Conservation (phyloP, 2,797 vertebrate species). For the Etheostoma nigrum region DNA sequence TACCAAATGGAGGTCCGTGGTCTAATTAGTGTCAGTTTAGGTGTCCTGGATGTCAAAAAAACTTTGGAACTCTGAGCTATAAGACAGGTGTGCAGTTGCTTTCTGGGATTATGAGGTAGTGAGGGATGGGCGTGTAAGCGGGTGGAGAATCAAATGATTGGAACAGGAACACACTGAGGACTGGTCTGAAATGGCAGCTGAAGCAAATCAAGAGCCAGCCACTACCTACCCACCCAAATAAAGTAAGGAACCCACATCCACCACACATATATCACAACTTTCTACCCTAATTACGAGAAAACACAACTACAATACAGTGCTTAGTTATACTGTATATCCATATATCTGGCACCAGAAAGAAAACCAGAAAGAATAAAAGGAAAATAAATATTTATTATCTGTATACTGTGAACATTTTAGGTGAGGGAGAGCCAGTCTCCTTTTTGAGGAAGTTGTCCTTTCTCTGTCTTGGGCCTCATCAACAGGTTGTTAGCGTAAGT, state of each 20-base stretch:
- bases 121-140: not conserved
- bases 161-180: not conserved
- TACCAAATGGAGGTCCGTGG: too few species aligned
- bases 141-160: not conserved
- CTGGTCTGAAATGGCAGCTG: not conserved
- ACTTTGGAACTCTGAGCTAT: too few species aligned
- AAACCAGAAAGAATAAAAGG: not conserved
- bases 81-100: not conserved
- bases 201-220: not conserved
- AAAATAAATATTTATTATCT: not conserved
- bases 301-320: not conserved
- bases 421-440: not conserved
- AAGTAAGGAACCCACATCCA: not conserved
- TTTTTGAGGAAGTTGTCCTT: constrained; percentile 37
- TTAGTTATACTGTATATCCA: not conserved
- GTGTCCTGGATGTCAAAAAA: too few species aligned
- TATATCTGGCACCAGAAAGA: not conserved
- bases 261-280: not conserved
- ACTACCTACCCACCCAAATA: not conserved
- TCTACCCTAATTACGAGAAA: not conserved
- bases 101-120: not conserved
- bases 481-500: not conserved
- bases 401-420: not conserved
- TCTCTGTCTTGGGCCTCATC: constrained; percentile 6
- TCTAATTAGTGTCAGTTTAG: too few species aligned